These are phyloP conservation scores for Numenius arquata DNA, from an alignment of 2,113 vertebrate species.

Conservation along the genomic window DNA sequence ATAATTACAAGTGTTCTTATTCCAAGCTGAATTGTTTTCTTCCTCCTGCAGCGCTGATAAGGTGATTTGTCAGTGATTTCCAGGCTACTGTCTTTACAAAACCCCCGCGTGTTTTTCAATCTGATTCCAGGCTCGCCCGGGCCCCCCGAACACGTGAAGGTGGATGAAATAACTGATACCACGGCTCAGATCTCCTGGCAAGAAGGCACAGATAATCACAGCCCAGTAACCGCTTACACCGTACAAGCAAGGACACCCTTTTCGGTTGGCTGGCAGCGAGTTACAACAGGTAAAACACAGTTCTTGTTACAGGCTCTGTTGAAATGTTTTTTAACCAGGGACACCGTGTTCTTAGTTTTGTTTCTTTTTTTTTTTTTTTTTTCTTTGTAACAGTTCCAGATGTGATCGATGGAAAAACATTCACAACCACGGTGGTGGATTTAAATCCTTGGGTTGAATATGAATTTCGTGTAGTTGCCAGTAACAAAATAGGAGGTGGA, in stretches of 20 bases:
- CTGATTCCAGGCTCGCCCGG: conserved; percentile 84
- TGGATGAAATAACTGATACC: conserved; percentile 93
- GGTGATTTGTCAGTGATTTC: neutral
- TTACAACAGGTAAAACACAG: conserved; percentile 82
- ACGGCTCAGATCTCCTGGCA: conserved; percentile 92
- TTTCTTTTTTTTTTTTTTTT: neutral
- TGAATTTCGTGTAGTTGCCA: conserved; percentile 94
- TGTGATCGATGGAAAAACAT: conserved; percentile 84
- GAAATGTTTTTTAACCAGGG: neutral
- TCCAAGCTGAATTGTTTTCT: neutral
- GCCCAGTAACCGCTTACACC: conserved; percentile 87
- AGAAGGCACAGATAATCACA: conserved; percentile 89
- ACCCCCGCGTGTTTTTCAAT: neutral
- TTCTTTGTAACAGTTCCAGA: conserved; percentile 80
- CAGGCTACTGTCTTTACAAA: neutral
- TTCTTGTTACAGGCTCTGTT: neutral
- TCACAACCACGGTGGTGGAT: conserved; percentile 89
- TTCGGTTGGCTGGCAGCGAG: conserved; percentile 92
- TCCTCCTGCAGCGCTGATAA: neutral
- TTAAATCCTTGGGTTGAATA: conserved; percentile 98
- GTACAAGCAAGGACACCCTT: conserved; percentile 90
- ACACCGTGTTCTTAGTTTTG: neutral
- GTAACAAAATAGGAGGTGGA: conserved; percentile 89
- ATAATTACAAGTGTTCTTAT: neutral
- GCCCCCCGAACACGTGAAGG: conserved; percentile 83